These are phyloP conservation scores for Vimba vimba DNA, from an alignment of 2,113 vertebrate species.

Conservation along the genomic window DNA sequence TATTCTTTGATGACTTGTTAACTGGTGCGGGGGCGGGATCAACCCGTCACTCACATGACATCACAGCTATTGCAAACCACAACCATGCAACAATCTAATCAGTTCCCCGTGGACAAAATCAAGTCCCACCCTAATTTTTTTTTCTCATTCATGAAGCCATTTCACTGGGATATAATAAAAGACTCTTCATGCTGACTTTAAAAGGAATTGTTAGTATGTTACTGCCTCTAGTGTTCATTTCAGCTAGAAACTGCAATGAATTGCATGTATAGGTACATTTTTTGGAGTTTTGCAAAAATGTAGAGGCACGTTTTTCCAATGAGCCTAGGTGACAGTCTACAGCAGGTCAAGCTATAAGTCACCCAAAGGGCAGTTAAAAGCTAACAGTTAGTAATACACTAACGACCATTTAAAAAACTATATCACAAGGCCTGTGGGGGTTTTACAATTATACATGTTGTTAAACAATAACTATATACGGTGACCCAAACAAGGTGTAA, in stretches of 20 bases:
- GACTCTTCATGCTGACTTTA: too few species aligned
- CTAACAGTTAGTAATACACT: neutral
- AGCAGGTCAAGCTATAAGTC: neutral
- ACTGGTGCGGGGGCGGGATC: too few species aligned
- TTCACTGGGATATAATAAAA: too few species aligned
- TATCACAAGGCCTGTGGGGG: neutral
- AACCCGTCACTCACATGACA: too few species aligned
- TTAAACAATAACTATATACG: constrained; percentile 4
- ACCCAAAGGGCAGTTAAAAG: neutral
- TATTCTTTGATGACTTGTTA: too few species aligned
- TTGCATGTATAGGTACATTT: neutral
- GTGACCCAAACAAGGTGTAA: neutral
- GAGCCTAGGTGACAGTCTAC: neutral
- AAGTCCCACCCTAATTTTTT: too few species aligned
- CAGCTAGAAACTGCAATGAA: neutral
- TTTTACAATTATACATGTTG: constrained; percentile 1
- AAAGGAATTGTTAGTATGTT: neutral
- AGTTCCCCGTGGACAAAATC: too few species aligned
- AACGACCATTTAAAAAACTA: neutral
- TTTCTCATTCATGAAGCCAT: too few species aligned
- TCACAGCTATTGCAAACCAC: too few species aligned
- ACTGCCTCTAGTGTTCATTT: neutral
- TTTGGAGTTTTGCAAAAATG: neutral
- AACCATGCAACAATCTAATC: too few species aligned
- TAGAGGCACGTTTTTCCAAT: neutral